These are phyloP conservation scores for Anguilla megastoma DNA, from an alignment of 2,797 vertebrate genomes.

Conservation along the genomic window DNA sequence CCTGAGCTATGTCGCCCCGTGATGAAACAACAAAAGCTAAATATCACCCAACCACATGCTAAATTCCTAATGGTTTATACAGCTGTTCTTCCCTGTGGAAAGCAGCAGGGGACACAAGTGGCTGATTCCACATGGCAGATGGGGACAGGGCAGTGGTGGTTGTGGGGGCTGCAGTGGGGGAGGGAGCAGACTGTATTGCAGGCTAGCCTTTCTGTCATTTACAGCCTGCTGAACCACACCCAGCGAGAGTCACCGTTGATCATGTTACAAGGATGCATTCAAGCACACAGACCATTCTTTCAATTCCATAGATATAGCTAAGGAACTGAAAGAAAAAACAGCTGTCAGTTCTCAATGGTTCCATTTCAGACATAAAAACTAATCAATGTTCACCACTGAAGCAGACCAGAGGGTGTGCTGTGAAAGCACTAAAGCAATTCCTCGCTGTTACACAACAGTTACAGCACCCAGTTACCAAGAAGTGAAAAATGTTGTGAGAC, in stretches of 20 bases:
- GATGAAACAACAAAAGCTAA: not conserved
- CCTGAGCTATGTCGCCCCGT: too few relatives aligned
- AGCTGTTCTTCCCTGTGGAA: not conserved
- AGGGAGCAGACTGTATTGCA: not conserved
- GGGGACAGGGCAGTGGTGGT: not conserved
- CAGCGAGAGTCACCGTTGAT: not conserved
- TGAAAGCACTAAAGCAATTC: not conserved
- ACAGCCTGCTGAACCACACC: not conserved
- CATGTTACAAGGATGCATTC: conserved; percentile 19
- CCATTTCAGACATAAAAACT: not conserved
- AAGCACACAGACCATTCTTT: not conserved
- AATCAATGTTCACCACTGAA: not conserved
- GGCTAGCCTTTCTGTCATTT: not conserved
- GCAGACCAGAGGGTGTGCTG: not conserved
- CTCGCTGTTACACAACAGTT: not conserved
- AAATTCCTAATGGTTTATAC: not conserved
- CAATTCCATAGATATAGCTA: not conserved
- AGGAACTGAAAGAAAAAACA: not conserved
- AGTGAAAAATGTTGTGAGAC: not conserved
- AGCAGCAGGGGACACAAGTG: conserved; percentile 12
- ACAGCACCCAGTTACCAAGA: not conserved
- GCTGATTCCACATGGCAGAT: not conserved
- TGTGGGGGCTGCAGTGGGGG: not conserved
- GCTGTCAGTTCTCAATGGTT: too few relatives aligned
- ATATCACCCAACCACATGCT: not conserved